Evolutionary conservation across 2,888 invertebrate species (phyloP).

Genomic region (Siphonodentalium dalli): DNA sequence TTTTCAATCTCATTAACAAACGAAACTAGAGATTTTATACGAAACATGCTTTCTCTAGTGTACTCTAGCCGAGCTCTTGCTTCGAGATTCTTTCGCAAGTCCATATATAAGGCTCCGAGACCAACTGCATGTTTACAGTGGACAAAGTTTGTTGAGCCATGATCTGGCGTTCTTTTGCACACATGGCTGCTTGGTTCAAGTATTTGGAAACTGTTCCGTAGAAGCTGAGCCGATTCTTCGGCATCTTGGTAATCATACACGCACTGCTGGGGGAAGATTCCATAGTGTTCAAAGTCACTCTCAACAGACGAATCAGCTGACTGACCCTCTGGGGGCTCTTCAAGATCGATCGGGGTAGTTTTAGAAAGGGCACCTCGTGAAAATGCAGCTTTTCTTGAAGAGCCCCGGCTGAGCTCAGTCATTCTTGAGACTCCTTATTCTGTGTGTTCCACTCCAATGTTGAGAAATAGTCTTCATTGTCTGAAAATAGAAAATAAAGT

Average conservation of each 20-base stretch:
- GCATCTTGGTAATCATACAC: slow-evolving; percentile 44
- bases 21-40: slow-evolving; percentile 41
- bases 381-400: too few species aligned
- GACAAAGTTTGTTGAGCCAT: slow-evolving; percentile 49
- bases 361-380: too few species aligned
- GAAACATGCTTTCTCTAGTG: slow-evolving; percentile 50
- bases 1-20: slow-evolving; percentile 55
- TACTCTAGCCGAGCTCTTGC: slow-evolving; percentile 52
- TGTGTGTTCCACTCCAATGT: too few species aligned
- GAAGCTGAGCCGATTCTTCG: slow-evolving; percentile 37
- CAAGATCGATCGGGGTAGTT: too few species aligned
- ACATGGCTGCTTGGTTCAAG: slow-evolving; percentile 56
- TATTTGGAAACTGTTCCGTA: slow-evolving; percentile 46
- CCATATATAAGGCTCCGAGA: slow-evolving; percentile 49
- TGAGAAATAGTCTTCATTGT: too few species aligned
- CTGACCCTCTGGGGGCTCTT: too few species aligned
- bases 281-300: too few species aligned
- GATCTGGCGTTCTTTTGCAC: slow-evolving; percentile 49
- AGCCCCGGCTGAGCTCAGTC: too few species aligned
- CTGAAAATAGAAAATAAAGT: too few species aligned
- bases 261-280: too few species aligned
- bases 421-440: too few species aligned
- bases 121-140: slow-evolving; percentile 54
- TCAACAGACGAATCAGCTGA: too few species aligned
- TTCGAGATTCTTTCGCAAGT: slow-evolving; percentile 50